Evolutionary conservation across 2,797 vertebrate species (phyloP), one percentile per base, ranked within the genome.

Genomic region (Garrulus glandarius): DNA sequence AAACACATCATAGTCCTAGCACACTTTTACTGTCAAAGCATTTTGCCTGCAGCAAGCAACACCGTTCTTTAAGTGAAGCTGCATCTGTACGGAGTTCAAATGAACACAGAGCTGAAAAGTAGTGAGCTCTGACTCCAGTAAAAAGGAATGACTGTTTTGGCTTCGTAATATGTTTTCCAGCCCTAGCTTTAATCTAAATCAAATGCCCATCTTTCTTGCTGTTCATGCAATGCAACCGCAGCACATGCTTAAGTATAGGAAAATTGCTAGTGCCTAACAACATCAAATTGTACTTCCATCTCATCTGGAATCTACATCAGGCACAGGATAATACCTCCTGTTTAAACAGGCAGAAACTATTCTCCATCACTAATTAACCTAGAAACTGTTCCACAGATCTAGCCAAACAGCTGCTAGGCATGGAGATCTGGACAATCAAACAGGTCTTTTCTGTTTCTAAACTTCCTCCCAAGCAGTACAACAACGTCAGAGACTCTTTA

Each of bases 131-230:
- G 95, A 89, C 63, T 95, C 68, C 86, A 94, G 77, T 95, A 92
- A 95, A 90, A 95, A 80, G 8, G 21, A 95, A 82, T 47, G 52
- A 50, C 77, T 95, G 64, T 68, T 96, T 87, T 92, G 88, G 93
- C 80, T 95, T 86, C 69, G 53, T 89, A 95, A 92, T 84, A 80
- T 14, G 26, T 92, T 96, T 96, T 91, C 95, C 93, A 97, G 75
- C 46, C 43, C 49, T 77, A 70, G 64, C 77, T 92, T 94, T 95
- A 96, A 96, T 94, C 91, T 95, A 95, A 95, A 96, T 95, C 95
- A 96, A 96, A 97, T 95, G 92, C 78, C 71, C 53, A 64, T 95
- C 87, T 87, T 92, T 94, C 75, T 87, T 74, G 41, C 68, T 83
- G 63, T 80, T 95, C 86, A 69, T 89, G 94, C 86, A 95, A 61